phyloP scores from a whole-genome alignment of 1,140 invertebrate species.

The Whitmania pigra region DNA sequence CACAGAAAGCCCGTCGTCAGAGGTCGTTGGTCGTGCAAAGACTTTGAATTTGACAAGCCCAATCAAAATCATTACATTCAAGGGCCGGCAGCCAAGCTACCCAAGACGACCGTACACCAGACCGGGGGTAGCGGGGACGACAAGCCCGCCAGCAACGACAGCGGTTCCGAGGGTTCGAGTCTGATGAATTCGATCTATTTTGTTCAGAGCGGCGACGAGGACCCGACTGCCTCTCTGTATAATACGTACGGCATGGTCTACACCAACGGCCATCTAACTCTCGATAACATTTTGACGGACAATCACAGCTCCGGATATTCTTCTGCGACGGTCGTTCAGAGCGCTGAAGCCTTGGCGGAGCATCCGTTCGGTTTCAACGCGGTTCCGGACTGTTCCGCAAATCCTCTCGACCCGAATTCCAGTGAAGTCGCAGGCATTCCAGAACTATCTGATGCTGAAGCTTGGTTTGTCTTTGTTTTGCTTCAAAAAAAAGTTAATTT shows the following conservation, averaged over 20 bases:
- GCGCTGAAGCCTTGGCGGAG: background rate
- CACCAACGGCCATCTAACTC: background rate
- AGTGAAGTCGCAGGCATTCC: background rate
- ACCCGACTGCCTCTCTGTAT: background rate
- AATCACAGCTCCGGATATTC: background rate
- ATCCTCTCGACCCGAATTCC: background rate
- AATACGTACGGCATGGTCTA: slow-evolving; percentile 2
- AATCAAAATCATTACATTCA: background rate
- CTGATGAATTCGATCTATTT: slow-evolving; percentile 5
- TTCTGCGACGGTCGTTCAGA: background rate
- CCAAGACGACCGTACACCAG: background rate
- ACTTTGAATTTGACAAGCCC: slow-evolving; percentile 13
- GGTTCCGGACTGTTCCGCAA: background rate
- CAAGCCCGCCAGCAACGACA: background rate
- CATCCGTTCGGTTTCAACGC: background rate
- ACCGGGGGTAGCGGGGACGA: background rate
- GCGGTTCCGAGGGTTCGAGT: background rate
- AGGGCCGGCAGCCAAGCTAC: background rate
- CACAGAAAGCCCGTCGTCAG: slow-evolving; percentile 4
- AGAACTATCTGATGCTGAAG: background rate
- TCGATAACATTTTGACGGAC: background rate
- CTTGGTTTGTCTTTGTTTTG: slow-evolving; percentile 11
- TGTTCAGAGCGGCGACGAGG: background rate
- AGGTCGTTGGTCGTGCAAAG: slow-evolving; percentile 7
- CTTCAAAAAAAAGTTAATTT: background rate